phyloP scores from a whole-genome alignment of 2,113 vertebrate species.

The Poicephalus meyeri region DNA sequence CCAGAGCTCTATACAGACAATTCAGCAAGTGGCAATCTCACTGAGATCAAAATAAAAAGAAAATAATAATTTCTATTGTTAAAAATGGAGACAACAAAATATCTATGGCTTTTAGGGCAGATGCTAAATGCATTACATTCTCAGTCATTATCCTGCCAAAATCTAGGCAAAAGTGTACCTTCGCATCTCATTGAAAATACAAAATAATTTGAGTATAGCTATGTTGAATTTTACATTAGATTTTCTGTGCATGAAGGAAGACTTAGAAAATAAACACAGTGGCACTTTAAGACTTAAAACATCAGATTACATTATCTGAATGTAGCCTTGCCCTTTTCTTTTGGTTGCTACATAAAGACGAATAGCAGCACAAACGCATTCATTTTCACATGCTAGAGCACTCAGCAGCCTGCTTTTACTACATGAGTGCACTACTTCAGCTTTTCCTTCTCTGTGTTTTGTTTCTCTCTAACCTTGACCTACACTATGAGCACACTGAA shows the following conservation, averaged over 20 bases:
- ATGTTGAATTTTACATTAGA: not conserved
- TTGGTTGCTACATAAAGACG: not conserved
- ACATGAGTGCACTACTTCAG: not conserved
- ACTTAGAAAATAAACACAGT: not conserved
- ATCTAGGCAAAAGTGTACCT: not conserved
- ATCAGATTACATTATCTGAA: not conserved
- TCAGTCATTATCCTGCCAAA: not conserved
- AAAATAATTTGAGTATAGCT: not conserved
- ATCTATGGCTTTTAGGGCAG: not conserved
- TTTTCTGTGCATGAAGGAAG: not conserved
- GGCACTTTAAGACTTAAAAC: not conserved
- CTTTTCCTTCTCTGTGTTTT: not conserved
- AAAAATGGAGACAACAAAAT: not conserved
- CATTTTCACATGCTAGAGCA: not conserved
- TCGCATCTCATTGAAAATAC: not conserved
- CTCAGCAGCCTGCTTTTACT: not conserved
- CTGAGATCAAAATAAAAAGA: not conserved
- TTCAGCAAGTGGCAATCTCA: not conserved
- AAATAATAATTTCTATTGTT: not conserved
- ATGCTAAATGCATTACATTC: not conserved
- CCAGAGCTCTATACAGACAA: not conserved
- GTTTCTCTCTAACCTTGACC: not conserved
- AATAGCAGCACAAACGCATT: not conserved
- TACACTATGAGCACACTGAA: not conserved
- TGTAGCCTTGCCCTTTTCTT: not conserved